Conservation (phyloP, 2,113 vertebrate genomes). For the Actinemys pallida region DNA sequence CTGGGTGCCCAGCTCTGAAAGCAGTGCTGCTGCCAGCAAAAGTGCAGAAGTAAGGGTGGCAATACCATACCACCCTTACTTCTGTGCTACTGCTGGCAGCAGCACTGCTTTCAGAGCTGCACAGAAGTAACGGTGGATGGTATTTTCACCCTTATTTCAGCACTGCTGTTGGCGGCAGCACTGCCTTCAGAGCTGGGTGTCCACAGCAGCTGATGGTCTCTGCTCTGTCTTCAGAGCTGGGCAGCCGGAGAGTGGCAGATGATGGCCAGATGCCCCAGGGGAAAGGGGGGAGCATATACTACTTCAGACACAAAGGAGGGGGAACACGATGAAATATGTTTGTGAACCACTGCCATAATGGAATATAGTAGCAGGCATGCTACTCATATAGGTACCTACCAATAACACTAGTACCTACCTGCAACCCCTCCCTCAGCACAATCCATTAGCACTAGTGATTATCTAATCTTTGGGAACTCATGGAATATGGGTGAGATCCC, state of each 20-base stretch:
- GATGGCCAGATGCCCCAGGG: too few relatives aligned
- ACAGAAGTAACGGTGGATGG: background rate
- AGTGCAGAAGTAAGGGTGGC: background rate
- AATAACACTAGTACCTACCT: too few relatives aligned
- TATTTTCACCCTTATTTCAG: background rate
- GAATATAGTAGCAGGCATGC: too few relatives aligned
- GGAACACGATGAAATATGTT: background rate
- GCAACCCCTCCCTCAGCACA: too few relatives aligned
- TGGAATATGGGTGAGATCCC: too few relatives aligned
- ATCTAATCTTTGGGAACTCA: too few relatives aligned
- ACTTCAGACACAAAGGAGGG: background rate
- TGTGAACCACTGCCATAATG: background rate
- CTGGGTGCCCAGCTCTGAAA: background rate
- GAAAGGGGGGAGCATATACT: too few relatives aligned
- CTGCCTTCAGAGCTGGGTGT: background rate
- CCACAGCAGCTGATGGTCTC: background rate
- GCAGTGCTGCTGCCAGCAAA: background rate
- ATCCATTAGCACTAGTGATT: too few relatives aligned
- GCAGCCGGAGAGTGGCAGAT: background rate
- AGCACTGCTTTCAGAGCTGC: too few relatives aligned
- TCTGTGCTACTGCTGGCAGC: background rate
- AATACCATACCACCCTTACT: background rate
- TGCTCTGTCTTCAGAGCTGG: background rate
- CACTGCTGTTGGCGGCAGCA: too few relatives aligned
- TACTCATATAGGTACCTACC: too few relatives aligned